phyloP scores from a whole-genome alignment of 2,797 vertebrate species.

The Xyrichtys novacula region DNA sequence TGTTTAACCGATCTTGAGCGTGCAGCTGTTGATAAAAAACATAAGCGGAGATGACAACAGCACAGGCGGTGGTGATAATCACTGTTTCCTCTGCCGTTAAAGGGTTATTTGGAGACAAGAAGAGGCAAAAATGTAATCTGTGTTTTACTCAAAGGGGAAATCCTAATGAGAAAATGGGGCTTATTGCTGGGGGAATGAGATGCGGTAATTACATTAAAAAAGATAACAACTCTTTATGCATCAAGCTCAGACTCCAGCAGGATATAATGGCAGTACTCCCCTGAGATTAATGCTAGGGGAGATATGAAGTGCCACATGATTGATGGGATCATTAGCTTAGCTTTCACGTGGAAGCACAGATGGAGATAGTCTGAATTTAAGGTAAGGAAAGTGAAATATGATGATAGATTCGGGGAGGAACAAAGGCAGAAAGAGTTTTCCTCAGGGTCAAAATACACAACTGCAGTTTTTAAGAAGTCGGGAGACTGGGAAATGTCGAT shows the following conservation, averaged over 20 bases:
- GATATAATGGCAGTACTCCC: constrained; percentile 52
- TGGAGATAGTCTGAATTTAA: constrained; percentile 43
- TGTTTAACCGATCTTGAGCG: constrained; percentile 49
- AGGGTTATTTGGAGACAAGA: constrained; percentile 58
- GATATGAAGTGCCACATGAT: constrained; percentile 55
- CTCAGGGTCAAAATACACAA: background rate
- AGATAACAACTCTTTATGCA: constrained; percentile 65
- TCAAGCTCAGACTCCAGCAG: constrained; percentile 43
- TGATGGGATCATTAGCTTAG: constrained; percentile 68
- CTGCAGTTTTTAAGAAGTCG: no score
- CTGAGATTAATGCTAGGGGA: constrained; percentile 55
- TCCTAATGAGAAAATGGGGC: constrained; percentile 66
- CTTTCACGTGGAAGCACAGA: constrained; percentile 44
- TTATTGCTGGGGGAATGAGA: constrained; percentile 58
- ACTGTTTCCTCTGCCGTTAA: constrained; percentile 58
- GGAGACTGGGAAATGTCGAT: no score
- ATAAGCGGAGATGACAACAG: constrained; percentile 43
- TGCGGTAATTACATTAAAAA: constrained; percentile 72
- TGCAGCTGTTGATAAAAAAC: constrained; percentile 38
- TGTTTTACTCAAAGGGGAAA: constrained; percentile 60
- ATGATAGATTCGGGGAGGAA: background rate
- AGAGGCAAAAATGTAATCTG: constrained; percentile 51
- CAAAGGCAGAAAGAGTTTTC: background rate
- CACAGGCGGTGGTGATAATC: constrained; percentile 51
- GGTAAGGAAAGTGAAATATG: constrained; percentile 34